phyloP scores from a whole-genome alignment of 2,113 vertebrate genomes.

The Paramisgurnus dabryanus region DNA sequence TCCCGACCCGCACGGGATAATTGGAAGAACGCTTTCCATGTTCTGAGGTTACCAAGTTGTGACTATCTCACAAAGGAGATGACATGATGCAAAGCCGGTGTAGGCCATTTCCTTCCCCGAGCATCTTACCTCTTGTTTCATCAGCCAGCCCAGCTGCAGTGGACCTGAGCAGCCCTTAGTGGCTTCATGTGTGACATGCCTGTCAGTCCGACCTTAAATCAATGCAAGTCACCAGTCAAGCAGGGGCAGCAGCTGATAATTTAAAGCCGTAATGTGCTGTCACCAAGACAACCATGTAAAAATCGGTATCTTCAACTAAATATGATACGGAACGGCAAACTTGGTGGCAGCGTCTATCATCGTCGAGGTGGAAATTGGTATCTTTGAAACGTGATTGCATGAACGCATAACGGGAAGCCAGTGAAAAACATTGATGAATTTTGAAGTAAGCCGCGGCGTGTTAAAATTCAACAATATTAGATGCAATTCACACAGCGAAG shows the following conservation, averaged over 20 bases:
- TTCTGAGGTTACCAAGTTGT: conserved; percentile 41
- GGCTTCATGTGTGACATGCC: conserved; percentile 56
- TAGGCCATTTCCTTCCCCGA: conserved; percentile 44
- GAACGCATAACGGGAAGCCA: conserved; percentile 26
- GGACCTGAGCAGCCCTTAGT: conserved; percentile 52
- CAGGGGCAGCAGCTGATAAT: conserved; percentile 52
- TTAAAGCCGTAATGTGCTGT: conserved; percentile 51
- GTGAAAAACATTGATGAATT: conserved; percentile 42
- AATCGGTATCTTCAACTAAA: conserved; percentile 38
- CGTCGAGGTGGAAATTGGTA: conserved; percentile 43
- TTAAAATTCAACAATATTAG: conserved; percentile 50
- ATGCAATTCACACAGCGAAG: conserved; percentile 22
- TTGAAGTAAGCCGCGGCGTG: conserved; percentile 30
- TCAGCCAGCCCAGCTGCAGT: conserved; percentile 51
- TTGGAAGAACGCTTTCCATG: conserved; percentile 21
- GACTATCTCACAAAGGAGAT: conserved; percentile 33
- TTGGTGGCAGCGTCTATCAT: conserved; percentile 37
- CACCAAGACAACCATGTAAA: conserved; percentile 50
- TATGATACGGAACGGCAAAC: conserved; percentile 50
- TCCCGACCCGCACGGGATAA: conserved; percentile 6
- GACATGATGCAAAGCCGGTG: conserved; percentile 40
- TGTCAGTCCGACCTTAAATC: conserved; percentile 58
- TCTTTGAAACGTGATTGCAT: conserved; percentile 42
- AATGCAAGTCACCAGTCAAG: conserved; percentile 52
- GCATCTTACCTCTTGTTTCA: conserved; percentile 55